Conservation (phyloP, 2,888 invertebrate species). For the Tetranychus truncatus region DNA sequence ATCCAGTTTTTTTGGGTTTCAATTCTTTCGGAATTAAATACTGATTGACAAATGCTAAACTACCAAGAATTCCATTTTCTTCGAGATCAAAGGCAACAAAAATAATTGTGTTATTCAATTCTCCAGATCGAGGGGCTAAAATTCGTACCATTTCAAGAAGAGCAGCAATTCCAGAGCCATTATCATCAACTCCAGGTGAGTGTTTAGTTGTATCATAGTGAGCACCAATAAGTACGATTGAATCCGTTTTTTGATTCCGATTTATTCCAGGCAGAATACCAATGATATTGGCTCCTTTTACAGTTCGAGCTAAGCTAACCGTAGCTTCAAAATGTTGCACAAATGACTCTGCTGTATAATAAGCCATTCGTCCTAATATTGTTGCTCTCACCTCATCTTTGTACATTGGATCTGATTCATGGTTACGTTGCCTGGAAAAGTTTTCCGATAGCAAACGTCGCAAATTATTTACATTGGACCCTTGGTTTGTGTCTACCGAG, state of each 20-base stretch:
- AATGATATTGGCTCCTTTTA: slow-evolving; percentile 29
- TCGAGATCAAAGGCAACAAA: slow-evolving; percentile 34
- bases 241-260: slow-evolving; percentile 24
- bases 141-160: slow-evolving; percentile 32
- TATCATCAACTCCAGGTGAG: slow-evolving; percentile 30
- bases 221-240: slow-evolving; percentile 31
- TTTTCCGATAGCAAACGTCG: not conserved
- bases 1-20: slow-evolving; percentile 15
- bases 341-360: not conserved
- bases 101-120: slow-evolving; percentile 29
- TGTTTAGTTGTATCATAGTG: slow-evolving; percentile 31
- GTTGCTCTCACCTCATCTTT: not conserved
- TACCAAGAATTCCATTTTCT: slow-evolving; percentile 31
- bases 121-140: slow-evolving; percentile 26
- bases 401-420: not conserved
- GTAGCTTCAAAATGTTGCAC: slow-evolving; percentile 5
- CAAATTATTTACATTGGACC: not conserved
- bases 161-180: slow-evolving; percentile 32
- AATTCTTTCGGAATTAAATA: slow-evolving; percentile 29
- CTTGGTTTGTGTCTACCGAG: not conserved
- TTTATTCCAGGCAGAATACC: slow-evolving; percentile 30
- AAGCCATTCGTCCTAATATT: slow-evolving; percentile 5
- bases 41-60: slow-evolving; percentile 30
- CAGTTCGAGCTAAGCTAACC: not conserved
- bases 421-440: slow-evolving; percentile 2